Conservation (phyloP, 2,797 vertebrate genomes). For the Chelon labrosus region DNA sequence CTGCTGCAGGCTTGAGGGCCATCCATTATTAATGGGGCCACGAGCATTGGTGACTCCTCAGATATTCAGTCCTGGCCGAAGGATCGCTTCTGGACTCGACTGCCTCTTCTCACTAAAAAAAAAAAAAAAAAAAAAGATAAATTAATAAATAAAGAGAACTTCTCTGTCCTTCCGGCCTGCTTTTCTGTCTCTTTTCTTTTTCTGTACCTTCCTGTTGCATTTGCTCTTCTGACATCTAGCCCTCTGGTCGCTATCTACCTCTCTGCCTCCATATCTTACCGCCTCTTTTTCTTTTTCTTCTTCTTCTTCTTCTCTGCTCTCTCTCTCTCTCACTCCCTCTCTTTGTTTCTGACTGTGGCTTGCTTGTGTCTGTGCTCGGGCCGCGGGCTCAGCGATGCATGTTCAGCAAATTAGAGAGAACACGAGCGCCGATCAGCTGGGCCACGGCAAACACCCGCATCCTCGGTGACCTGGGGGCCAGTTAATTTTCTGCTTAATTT, state of each 20-base stretch:
- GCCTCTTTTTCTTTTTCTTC: conserved; percentile 57
- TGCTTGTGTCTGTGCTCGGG: conserved; percentile 88
- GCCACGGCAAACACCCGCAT: conserved; percentile 92
- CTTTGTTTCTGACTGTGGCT: conserved; percentile 92
- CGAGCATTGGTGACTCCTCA: conserved; percentile 89
- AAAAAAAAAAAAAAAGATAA: conserved; percentile 57
- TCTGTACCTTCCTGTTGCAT: conserved; percentile 51
- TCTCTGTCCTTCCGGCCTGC: conserved; percentile 61
- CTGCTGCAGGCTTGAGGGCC: conserved; percentile 92
- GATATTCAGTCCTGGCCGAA: conserved; percentile 96
- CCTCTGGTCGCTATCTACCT: conserved; percentile 37
- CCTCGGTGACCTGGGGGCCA: conserved; percentile 97
- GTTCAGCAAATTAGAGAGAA: conserved; percentile 99
- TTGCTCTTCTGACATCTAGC: conserved; percentile 56
- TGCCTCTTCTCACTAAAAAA: conserved; percentile 81
- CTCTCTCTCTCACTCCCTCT: conserved; percentile 84
- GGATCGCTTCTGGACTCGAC: conserved; percentile 91
- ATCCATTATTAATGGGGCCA: conserved; percentile 99
- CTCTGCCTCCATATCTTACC: conserved; percentile 25
- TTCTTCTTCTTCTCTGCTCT: conserved; percentile 70
- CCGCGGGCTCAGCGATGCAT: conserved; percentile 97
- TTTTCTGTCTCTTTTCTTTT: conserved; percentile 55
- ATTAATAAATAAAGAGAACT: conserved; percentile 63
- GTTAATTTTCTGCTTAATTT: conserved; percentile 99
- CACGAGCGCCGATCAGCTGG: conserved; percentile 97